phyloP scores from a whole-genome alignment of 1,140 invertebrate genomes.

The Melipona quadrifasciata region DNA sequence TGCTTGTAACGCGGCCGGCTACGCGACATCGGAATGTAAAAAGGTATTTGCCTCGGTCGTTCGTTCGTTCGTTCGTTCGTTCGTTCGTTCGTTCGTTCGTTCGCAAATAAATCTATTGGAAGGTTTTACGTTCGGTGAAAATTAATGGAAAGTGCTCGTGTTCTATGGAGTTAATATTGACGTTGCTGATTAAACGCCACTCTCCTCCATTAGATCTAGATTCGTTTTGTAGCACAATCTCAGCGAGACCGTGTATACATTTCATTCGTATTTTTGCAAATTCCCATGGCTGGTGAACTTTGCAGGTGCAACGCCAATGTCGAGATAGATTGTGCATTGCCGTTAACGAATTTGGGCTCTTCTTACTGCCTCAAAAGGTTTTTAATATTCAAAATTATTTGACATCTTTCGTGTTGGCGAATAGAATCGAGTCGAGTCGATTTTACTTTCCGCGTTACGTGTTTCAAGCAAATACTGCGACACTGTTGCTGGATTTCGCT shows the following conservation, averaged over 20 bases:
- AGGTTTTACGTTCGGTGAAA: background rate
- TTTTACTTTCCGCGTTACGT: too few relatives aligned
- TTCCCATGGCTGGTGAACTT: background rate
- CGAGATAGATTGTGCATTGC: background rate
- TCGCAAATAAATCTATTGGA: slow-evolving; percentile 7
- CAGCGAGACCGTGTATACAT: background rate
- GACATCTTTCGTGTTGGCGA: too few relatives aligned
- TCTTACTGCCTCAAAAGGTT: too few relatives aligned
- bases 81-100: slow-evolving; percentile 17
- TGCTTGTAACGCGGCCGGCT: slow-evolving; percentile 3
- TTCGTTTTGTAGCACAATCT: background rate
- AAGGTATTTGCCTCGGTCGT: slow-evolving; percentile 17
- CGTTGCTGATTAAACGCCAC: background rate
- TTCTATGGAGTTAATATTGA: background rate
- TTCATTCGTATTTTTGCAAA: background rate
- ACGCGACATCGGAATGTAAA: slow-evolving; percentile 20
- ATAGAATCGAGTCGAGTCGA: too few relatives aligned
- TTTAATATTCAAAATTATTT: too few relatives aligned
- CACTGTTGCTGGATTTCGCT: too few relatives aligned
- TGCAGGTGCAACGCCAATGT: background rate
- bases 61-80: slow-evolving; percentile 8
- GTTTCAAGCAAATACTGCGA: too few relatives aligned
- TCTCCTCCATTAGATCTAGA: background rate
- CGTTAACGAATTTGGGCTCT: too few relatives aligned
- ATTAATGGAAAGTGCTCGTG: background rate